Percentiles rank a stretch among this genome's conserved stretches.
phyloP scores from a whole-genome alignment of 2,888 invertebrate genomes.

The Hanleya hanleyi region DNA sequence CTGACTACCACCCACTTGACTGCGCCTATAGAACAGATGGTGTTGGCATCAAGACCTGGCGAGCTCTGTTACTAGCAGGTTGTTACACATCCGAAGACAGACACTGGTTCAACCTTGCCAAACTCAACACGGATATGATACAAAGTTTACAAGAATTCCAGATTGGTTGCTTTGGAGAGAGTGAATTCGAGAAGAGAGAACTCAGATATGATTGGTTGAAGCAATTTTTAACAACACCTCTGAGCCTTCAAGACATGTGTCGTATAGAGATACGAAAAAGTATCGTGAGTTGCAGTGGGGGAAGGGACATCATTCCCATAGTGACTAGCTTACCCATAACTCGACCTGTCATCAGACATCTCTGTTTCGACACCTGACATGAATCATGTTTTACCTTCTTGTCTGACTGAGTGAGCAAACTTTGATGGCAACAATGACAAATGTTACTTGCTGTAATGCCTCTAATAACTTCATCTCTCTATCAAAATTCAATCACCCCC shows the following conservation, averaged over 20 bases:
- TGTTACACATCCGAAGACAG: neutral
- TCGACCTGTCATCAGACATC: too few species aligned
- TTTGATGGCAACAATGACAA: too few species aligned
- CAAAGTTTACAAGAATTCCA: neutral
- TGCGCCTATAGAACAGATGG: too few species aligned
- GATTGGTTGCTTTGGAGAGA: neutral
- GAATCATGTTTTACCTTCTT: too few species aligned
- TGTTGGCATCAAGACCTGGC: neutral
- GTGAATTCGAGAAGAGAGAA: neutral
- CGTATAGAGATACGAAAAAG: neutral
- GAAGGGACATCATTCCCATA: neutral
- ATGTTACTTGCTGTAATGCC: too few species aligned
- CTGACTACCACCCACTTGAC: too few species aligned
- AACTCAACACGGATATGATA: neutral
- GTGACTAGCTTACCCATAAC: too few species aligned
- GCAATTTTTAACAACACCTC: neutral
- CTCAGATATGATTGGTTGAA: neutral
- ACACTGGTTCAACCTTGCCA: neutral
- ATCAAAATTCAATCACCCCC: too few species aligned
- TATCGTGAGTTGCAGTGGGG: neutral
- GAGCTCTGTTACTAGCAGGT: neutral
- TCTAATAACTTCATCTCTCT: too few species aligned
- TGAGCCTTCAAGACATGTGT: neutral
- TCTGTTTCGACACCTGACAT: too few species aligned
- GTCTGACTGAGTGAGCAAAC: too few species aligned